Evolutionary conservation across 2,113 vertebrate species (phyloP).

Genomic region (Datnioides undecimradiatus): DNA sequence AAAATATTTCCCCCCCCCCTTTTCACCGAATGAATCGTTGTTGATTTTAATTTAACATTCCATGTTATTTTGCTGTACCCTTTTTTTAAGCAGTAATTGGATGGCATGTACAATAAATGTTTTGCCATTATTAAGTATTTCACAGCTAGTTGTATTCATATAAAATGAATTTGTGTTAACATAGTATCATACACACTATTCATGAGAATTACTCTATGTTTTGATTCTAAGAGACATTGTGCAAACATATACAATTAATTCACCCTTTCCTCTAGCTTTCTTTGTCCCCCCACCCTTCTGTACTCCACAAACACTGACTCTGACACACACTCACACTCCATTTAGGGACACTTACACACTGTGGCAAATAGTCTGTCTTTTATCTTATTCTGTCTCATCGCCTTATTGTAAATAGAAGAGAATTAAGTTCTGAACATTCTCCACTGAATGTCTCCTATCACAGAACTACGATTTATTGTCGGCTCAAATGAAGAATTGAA

Average conservation of each 20-base stretch:
- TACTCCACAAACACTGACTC: slow-evolving; percentile 59
- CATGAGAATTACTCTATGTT: slow-evolving; percentile 64
- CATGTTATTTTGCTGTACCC: background rate
- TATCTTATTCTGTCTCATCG: slow-evolving; percentile 82
- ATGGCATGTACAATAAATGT: slow-evolving; percentile 43
- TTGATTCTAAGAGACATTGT: slow-evolving; percentile 76
- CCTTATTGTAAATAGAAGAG: slow-evolving; percentile 84
- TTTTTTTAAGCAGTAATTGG: slow-evolving; percentile 29
- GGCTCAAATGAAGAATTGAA: slow-evolving; percentile 81
- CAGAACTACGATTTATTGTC: slow-evolving; percentile 81
- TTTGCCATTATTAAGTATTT: slow-evolving; percentile 56
- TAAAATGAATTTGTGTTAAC: slow-evolving; percentile 65
- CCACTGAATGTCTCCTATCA: slow-evolving; percentile 78
- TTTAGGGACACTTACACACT: slow-evolving; percentile 71
- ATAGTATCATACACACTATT: slow-evolving; percentile 60
- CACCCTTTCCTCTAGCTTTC: slow-evolving; percentile 63
- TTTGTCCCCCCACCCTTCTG: slow-evolving; percentile 59
- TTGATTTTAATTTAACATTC: slow-evolving; percentile 40
- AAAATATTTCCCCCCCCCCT: slow-evolving; percentile 4
- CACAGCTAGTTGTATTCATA: slow-evolving; percentile 54
- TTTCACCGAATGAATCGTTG: background rate
- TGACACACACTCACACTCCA: slow-evolving; percentile 59
- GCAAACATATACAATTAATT: slow-evolving; percentile 62
- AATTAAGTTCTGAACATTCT: slow-evolving; percentile 83
- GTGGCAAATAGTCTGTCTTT: slow-evolving; percentile 76